Evolutionary conservation across 2,797 vertebrate genomes (phyloP).

Genomic region (Hemitrygon akajei): DNA sequence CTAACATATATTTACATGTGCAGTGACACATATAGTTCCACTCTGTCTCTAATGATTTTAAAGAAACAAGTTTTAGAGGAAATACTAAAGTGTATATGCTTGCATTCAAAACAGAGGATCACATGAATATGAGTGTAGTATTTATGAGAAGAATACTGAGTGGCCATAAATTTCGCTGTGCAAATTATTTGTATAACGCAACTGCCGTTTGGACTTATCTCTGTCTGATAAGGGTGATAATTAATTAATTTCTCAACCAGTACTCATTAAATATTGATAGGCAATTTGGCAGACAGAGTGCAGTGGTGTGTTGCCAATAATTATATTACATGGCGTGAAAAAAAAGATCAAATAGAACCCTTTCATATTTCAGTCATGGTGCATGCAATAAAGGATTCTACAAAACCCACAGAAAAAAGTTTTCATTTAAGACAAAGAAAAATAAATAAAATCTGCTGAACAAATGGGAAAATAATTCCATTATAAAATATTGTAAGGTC

Average conservation of each 20-base stretch:
- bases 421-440: neutral
- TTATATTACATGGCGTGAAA: neutral
- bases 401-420: neutral
- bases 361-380: neutral
- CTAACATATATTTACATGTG: no score
- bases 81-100: neutral
- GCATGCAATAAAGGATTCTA: neutral
- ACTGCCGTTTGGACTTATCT: neutral
- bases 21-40: no score
- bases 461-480: neutral
- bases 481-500: neutral
- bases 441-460: neutral
- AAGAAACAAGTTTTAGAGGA: neutral
- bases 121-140: neutral
- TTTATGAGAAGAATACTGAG: neutral
- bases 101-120: neutral
- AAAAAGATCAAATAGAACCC: slow-evolving; percentile 5
- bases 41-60: no score
- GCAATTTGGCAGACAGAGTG: neutral
- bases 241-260: slow-evolving; percentile 17
- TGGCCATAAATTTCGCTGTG: neutral
- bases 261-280: slow-evolving; percentile 33
- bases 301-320: neutral
- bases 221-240: neutral
- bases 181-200: neutral